These are phyloP conservation scores for Phataginus tetradactyla DNA, from an alignment of 2,797 vertebrate genomes.

Conservation along the genomic window DNA sequence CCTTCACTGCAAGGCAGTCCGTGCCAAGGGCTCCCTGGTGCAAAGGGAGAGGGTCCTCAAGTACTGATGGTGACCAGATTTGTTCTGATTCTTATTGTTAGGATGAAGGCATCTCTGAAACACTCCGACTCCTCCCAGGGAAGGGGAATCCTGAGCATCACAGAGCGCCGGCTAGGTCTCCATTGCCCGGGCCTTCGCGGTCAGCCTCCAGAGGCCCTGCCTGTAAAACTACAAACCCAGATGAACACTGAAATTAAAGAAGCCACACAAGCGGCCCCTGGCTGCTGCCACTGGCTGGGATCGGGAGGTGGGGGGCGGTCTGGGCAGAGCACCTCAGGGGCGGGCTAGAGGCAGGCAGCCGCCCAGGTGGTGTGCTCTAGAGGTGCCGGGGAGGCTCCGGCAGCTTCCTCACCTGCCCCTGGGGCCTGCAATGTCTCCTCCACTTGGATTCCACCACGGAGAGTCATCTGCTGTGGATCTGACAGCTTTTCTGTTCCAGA, in stretches of 20 bases:
- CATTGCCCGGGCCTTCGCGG: neutral
- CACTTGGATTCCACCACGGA: neutral
- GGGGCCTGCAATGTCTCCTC: neutral
- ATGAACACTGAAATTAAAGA: neutral
- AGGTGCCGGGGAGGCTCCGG: neutral
- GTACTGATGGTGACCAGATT: neutral
- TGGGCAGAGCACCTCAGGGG: neutral
- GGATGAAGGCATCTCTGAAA: neutral
- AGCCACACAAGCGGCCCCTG: neutral
- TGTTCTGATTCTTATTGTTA: neutral
- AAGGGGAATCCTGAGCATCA: neutral
- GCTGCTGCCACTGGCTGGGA: neutral
- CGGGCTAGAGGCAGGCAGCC: neutral
- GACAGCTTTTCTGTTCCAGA: conserved; percentile 17
- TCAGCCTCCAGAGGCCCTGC: neutral
- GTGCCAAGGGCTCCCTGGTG: neutral
- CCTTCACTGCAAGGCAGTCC: neutral
- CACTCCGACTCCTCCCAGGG: neutral
- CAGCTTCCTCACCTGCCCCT: no score
- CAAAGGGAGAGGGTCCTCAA: neutral
- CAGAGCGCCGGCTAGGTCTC: neutral
- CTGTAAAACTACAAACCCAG: neutral
- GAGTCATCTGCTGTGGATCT: neutral
- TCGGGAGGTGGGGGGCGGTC: no score
- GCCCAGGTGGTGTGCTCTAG: neutral